Base-by-base conservation (phyloP, 1,140 invertebrate species). In the Pollicipes pollicipes region DNA sequence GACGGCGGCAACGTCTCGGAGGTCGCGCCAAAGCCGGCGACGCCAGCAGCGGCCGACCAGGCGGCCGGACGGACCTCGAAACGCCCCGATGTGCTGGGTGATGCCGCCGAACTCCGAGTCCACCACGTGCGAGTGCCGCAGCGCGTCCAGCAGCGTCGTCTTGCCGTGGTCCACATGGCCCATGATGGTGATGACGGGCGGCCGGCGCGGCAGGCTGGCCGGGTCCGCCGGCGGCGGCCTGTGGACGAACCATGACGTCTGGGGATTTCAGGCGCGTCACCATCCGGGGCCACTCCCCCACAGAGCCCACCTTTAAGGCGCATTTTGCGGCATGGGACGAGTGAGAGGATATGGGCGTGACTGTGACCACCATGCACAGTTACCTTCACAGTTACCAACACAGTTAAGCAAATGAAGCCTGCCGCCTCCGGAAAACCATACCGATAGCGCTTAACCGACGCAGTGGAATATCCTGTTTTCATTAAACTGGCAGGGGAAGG, bases 141-240 rank as follows among this genome's bases (percentile, higher is more conserved):
- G 80, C 0, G 89, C 83, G 82, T 99, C 97, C 13, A 99, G 80
- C 4, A 99, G 82, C 4, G 97, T 98, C 6, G 97, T 99, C 85
- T 99, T 99, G 1, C 96, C 96, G 83, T 99, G 97, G 85, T 99
- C 97, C 2, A 99, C 95, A 82, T 99, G 97, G 0, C 97, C 97
- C 96, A 99, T 98, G 26, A 99, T 92, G 6, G 96, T 96, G 0
- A 99, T 94, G 2, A 98, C 88, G 0, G 95, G 93, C 30, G 90
- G 87, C 31, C 94, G 82, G 16, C 82, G 81, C 66, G 85, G 83
- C 21, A 94, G 78, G 24, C 83, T 77, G 58, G 83, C 80, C 0
- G 83, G 79, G 32, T 87, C 80, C 27, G 89, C 83, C 0, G 88
- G 85, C 0, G 86, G 85, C 68, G 85, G 77, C 68, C 63, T 30